Evolutionary conservation across 2,113 vertebrate species (phyloP).

Genomic region (Verasper variegatus): DNA sequence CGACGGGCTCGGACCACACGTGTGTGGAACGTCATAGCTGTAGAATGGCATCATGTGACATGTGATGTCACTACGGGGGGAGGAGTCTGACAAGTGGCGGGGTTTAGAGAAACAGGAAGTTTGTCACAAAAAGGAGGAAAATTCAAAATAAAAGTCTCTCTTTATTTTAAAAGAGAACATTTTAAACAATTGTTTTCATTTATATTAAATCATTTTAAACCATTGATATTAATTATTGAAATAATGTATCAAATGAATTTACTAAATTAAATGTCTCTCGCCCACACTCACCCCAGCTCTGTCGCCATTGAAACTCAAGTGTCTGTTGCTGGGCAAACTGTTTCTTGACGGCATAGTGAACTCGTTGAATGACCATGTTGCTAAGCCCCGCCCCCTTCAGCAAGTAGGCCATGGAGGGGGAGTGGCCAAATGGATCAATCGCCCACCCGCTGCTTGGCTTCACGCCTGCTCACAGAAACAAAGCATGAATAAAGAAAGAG

Average conservation of each 20-base stretch:
- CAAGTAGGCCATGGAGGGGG: constrained; percentile 92
- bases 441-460: constrained; percentile 90
- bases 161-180: too few relatives aligned
- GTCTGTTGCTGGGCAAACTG: constrained; percentile 86
- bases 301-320: constrained; percentile 94
- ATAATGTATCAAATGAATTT: too few relatives aligned
- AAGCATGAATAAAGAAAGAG: background rate
- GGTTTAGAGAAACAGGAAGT: background rate
- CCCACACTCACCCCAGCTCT: constrained; percentile 88
- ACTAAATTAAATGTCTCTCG: too few relatives aligned
- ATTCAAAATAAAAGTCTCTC: too few relatives aligned
- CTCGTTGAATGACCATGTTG: constrained; percentile 91
- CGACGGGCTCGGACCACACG: constrained; percentile 93
- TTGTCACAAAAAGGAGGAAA: background rate
- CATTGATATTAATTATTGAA: too few relatives aligned
- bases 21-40: constrained; percentile 96
- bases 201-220: background rate
- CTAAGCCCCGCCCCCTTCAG: constrained; percentile 89
- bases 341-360: constrained; percentile 94
- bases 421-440: constrained; percentile 93
- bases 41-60: constrained; percentile 99
- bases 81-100: constrained; percentile 79
- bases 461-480: constrained; percentile 80
- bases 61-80: constrained; percentile 89
- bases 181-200: background rate